A percentile compares a stretch with the other conserved stretches of the same genome.
Conservation (phyloP, 2,113 vertebrate genomes). For the Lanius collurio region DNA sequence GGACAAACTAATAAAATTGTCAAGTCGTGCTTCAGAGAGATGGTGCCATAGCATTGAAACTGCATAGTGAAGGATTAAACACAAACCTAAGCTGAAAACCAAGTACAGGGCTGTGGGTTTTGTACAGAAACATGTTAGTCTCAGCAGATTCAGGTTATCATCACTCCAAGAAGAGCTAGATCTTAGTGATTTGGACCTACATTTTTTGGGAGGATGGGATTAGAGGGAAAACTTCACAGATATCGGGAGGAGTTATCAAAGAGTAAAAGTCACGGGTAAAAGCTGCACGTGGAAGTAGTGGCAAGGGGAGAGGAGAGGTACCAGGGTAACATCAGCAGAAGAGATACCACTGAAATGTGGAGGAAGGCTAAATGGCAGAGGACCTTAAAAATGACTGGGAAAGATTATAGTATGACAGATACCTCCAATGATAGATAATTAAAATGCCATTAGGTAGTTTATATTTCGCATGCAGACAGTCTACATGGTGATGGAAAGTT, state of each 20-base stretch:
- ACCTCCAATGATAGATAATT: background rate
- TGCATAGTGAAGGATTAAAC: background rate
- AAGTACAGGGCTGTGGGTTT: background rate
- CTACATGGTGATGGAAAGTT: background rate
- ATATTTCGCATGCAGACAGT: background rate
- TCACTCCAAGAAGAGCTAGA: background rate
- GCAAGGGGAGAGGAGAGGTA: background rate
- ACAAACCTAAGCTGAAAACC: background rate
- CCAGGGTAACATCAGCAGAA: background rate
- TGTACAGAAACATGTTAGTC: accelerated
- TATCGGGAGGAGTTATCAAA: background rate
- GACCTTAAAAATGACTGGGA: background rate
- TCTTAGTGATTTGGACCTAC: background rate
- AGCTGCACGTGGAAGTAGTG: background rate
- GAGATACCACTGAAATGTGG: background rate
- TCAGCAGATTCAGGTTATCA: background rate
- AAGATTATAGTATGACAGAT: constrained; percentile 5
- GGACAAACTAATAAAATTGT: background rate
- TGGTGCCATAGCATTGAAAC: background rate
- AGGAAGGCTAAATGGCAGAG: background rate
- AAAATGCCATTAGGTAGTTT: constrained; percentile 21
- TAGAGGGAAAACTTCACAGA: background rate
- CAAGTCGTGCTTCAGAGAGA: background rate
- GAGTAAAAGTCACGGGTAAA: background rate
- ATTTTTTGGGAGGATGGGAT: background rate